A percentile compares a stretch with the other conserved stretches of the same genome.
phyloP scores from a whole-genome alignment of 2,797 vertebrate genomes.

The Protosalanx chinensis region DNA sequence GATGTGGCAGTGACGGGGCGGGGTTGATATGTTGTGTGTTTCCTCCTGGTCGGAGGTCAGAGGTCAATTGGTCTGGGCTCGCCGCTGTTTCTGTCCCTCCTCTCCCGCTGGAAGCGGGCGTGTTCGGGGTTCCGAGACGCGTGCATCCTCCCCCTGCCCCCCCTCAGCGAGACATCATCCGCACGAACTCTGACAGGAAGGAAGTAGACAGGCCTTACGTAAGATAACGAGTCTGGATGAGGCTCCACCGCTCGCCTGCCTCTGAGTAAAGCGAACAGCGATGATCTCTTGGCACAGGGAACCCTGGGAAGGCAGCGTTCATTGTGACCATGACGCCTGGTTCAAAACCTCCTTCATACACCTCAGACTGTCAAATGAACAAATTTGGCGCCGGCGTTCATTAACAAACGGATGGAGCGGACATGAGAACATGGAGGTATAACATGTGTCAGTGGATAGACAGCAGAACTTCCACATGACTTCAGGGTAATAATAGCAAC shows the following conservation, averaged over 20 bases:
- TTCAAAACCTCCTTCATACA: no score
- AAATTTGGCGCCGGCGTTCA: constrained; percentile 4
- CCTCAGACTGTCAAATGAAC: neutral
- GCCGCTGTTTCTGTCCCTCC: constrained; percentile 17
- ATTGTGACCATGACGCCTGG: no score
- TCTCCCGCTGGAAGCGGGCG: constrained; percentile 12
- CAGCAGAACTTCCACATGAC: neutral
- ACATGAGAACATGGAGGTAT: neutral
- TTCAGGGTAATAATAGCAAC: constrained; percentile 20
- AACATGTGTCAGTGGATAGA: constrained; percentile 1
- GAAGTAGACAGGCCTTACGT: constrained; percentile 9
- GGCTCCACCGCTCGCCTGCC: no score
- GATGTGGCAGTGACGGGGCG: constrained; percentile 60
- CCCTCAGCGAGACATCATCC: constrained; percentile 96
- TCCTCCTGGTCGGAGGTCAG: constrained; percentile 45
- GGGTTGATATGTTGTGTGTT: constrained; percentile 60
- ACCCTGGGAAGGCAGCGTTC: no score
- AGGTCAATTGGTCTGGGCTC: constrained; percentile 31
- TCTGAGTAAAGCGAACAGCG: no score
- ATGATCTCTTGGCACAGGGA: no score
- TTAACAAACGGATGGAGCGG: neutral
- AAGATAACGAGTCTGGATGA: neutral
- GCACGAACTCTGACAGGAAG: constrained; percentile 84
- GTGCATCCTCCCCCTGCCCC: neutral
- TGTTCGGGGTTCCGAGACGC: neutral